Evolutionary conservation across 1,140 invertebrate genomes (phyloP), one percentile per base, ranked within the genome.

Genomic region (Wasmannia auropunctata): DNA sequence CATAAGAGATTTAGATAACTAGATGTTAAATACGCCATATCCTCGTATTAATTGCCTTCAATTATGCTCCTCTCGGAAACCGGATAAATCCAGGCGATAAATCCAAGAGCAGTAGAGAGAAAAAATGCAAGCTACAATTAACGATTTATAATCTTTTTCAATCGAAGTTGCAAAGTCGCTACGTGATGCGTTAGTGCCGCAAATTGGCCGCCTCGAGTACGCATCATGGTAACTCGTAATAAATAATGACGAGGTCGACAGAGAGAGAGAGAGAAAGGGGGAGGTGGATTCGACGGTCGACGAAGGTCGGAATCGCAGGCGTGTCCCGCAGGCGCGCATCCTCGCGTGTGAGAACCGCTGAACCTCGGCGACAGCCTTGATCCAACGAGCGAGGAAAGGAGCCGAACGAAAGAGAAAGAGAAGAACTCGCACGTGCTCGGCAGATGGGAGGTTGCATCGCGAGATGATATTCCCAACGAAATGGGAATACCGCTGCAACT

Each of bases 391-490:
- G 67, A 40, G 51, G 54, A 67, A 56, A 63, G 37, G 51, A 62
- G 11, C n/a, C 16, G 7, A 40, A n/a, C 16, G 40, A 60, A 28
- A 65, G 25, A 86, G 54, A 67, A 8, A 67, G 3, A 67, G 37
- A 43, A 46, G 25, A 56, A 46, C 84, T 74, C 22, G 91, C 91
- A 92, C 89, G 88, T 92, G 91, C 83, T 86, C 74, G 84, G 62
- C 91, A 92, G 88, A 92, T 92, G 91, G 58, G 63, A 72, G 51
- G 54, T 58, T 58, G 43, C 76, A 80, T 86, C 62, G 80, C 63
- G 77, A 91, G 70, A 89, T 85, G 88, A 90, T 92, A 92, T 86
- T 87, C 86, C 72, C 25, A 65, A 81, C 43, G 49, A 85, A 92
- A 88, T 91, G 86, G 84, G 87, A 89, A 92, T 87, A 88, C 54